A percentile compares a stretch with the other conserved stretches of the same genome.
Conservation (phyloP, 2,797 vertebrate species). For the Octomys mimax region DNA sequence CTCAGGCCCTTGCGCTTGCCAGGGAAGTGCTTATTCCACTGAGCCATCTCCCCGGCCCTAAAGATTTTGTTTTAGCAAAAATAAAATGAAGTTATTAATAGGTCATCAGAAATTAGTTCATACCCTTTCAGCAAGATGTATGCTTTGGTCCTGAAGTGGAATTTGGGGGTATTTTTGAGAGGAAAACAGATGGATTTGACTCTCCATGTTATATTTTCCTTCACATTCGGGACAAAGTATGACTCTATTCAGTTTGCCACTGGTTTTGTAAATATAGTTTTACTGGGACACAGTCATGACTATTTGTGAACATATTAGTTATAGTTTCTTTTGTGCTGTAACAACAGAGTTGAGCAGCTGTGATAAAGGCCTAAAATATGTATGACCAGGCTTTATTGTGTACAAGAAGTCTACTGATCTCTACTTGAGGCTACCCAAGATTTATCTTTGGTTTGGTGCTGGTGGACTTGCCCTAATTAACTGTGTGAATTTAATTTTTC, state of each 20-base stretch:
- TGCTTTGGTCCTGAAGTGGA: background rate
- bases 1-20: no score
- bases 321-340: background rate
- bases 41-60: no score
- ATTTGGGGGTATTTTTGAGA: background rate
- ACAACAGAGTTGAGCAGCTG: background rate
- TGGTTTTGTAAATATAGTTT: slow-evolving; percentile 19
- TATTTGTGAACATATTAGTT: background rate
- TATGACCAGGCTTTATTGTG: background rate
- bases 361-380: background rate
- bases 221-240: background rate
- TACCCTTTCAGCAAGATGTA: background rate
- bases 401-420: background rate
- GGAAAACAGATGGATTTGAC: background rate
- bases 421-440: background rate
- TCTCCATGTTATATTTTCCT: background rate
- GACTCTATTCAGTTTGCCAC: background rate
- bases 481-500: slow-evolving; percentile 56
- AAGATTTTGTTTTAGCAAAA: background rate
- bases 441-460: slow-evolving; percentile 6
- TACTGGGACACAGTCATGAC: background rate
- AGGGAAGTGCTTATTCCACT: no score
- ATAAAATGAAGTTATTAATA: background rate
- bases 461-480: background rate
- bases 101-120: background rate